A percentile compares a stretch with the other conserved stretches of the same genome.
phyloP scores from a whole-genome alignment of 2,888 invertebrate genomes.

The Hemicrepidius hirtus region DNA sequence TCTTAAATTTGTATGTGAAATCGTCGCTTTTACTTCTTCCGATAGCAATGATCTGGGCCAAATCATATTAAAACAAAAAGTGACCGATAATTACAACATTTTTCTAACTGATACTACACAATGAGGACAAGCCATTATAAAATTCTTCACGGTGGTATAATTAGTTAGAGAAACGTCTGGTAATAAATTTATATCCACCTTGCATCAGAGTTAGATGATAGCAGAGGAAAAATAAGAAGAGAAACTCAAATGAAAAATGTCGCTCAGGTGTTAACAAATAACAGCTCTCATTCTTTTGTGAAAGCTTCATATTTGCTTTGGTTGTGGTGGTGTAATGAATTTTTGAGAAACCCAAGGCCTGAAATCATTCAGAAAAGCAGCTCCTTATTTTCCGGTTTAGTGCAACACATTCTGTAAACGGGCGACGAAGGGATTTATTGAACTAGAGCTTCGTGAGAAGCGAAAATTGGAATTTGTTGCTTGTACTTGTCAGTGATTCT shows the following conservation, averaged over 20 bases:
- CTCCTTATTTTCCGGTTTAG: constrained; percentile 15
- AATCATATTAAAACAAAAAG: constrained; percentile 7
- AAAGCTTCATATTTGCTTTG: constrained; percentile 16
- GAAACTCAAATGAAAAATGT: constrained; percentile 9
- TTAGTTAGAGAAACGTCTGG: neutral
- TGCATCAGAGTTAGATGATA: constrained; percentile 9
- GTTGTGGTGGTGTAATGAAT: constrained; percentile 14
- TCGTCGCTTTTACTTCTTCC: constrained; percentile 16
- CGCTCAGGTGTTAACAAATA: constrained; percentile 5
- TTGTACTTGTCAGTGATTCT: neutral
- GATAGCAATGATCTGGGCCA: constrained; percentile 10
- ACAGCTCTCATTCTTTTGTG: constrained; percentile 14
- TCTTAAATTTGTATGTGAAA: neutral
- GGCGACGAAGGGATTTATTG: constrained; percentile 24
- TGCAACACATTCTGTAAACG: constrained; percentile 26
- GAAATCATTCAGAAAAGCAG: constrained; percentile 12
- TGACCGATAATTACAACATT: constrained; percentile 5
- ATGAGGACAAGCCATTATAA: constrained; percentile 14
- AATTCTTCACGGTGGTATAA: constrained; percentile 12
- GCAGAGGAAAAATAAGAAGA: neutral
- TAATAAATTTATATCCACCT: constrained; percentile 2
- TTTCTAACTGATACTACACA: neutral
- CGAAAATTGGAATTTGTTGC: constrained; percentile 28
- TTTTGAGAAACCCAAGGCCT: constrained; percentile 4
- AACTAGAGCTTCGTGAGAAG: constrained; percentile 4